phyloP scores from a whole-genome alignment of 2,113 vertebrate genomes.

The Anoura caudifer region DNA sequence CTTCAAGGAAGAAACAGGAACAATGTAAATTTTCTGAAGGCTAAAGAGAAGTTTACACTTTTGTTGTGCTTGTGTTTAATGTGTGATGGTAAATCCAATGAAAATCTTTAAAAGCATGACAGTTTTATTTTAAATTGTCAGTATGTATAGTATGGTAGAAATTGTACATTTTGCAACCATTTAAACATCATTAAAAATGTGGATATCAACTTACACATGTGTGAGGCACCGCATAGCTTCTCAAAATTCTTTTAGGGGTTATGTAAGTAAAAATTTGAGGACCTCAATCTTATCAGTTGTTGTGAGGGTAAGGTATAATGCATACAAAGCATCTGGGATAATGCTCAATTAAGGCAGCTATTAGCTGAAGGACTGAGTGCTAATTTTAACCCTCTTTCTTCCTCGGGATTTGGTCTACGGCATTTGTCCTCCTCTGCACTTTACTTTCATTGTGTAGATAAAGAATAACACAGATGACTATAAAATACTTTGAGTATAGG shows the following conservation, averaged over 20 bases:
- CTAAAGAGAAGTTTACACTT: not conserved
- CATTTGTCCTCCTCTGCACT: not conserved
- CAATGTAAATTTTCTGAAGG: not conserved
- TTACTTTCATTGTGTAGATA: not conserved
- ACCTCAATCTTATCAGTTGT: not conserved
- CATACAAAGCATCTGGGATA: not conserved
- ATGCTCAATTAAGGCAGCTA: not conserved
- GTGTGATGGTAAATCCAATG: not conserved
- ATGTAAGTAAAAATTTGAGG: not conserved
- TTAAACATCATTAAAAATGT: not conserved
- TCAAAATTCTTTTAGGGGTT: not conserved
- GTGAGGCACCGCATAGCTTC: not conserved
- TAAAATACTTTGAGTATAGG: not conserved
- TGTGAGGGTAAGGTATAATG: not conserved
- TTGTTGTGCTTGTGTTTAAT: not conserved
- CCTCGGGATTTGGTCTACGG: not conserved
- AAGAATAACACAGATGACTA: not conserved
- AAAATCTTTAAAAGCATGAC: slow-evolving; percentile 12
- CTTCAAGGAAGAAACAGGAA: slow-evolving; percentile 14
- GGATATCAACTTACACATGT: not conserved
- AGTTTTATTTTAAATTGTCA: not conserved
- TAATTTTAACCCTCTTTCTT: not conserved
- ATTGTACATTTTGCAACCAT: not conserved
- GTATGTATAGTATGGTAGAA: not conserved
- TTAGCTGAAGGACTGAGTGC: not conserved